Evolutionary conservation across 2,888 invertebrate genomes (phyloP), one percentile per base, ranked within the genome.

Genomic region (Acanthacorydalis orientalis): DNA sequence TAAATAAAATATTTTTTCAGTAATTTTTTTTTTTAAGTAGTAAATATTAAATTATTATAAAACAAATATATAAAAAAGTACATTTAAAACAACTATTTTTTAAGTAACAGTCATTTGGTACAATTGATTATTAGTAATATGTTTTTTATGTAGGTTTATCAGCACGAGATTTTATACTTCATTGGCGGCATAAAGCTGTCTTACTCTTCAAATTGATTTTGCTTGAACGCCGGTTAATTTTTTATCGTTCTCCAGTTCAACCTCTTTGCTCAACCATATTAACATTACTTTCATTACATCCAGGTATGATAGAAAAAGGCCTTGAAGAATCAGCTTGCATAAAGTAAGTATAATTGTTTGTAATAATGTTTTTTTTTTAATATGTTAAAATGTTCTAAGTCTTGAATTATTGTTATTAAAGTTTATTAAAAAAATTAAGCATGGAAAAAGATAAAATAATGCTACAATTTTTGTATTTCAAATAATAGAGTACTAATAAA

Each of bases 241-340:
- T 96, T 61, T 90, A 87, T 65, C 88, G 91, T 48, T 84, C 92
- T 15, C 95, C 96, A 2, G 96, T 95, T 2, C 84, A 90, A 51
- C 79, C 83, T 7, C 70, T 97, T 53, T 93, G 95, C 56, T 78
- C 84, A 7, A 78, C 86, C 6, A 78, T 97, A 55, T 69, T 98
- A 47, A 84, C 93, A 7, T 72, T 97, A 44, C 72, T 93, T 1
- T 96, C 96, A 1, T 65, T 98, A 34, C 80, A 91, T 66, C 97
- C 97, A 46, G 83, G 81, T 42, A 81, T 92, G 70, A 73, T 93
- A 54, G 90, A 92, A 61, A 75, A 75, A 59, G 93, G 93, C 2
- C 73, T 95, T 39, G 69, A 75, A 52, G 80, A 84, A 60, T 82
- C 90, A 44, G 88, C 91, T 34, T 88, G 83, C 67, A 81, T 84